Conservation (phyloP, 1,140 invertebrate species). For the Lysiphlebus fabarum region DNA sequence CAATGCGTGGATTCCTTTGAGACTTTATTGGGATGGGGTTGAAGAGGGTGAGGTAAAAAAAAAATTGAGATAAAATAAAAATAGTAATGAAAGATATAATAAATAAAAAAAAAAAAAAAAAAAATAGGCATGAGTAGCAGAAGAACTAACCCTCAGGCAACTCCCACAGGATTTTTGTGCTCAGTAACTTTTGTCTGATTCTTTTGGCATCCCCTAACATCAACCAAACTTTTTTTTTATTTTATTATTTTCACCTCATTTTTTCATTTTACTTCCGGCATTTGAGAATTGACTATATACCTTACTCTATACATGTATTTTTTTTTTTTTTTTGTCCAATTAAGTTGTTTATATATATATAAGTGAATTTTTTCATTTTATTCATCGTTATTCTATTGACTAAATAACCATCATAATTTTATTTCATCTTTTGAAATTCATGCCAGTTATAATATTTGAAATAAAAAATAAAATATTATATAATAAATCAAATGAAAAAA, state of each 20-base stretch:
- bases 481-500: not conserved
- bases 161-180: constrained; percentile 2
- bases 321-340: constrained; percentile 20
- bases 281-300: not conserved
- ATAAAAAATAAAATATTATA: not conserved
- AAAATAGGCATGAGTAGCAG: not conserved
- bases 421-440: not conserved
- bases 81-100: constrained; percentile 2
- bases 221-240: constrained; percentile 16
- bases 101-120: too few relatives aligned
- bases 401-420: constrained; percentile 1
- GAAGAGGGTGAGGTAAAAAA: not conserved
- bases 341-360: constrained; percentile 24
- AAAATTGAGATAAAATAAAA: not conserved
- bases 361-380: not conserved
- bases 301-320: not conserved
- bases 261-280: constrained; percentile 10
- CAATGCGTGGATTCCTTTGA: constrained; percentile 21
- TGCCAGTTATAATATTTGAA: not conserved
- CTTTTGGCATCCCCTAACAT: constrained; percentile 3
- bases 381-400: constrained; percentile 11
- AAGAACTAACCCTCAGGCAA: constrained; percentile 8
- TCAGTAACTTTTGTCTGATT: constrained; percentile 10
- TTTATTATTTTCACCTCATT: constrained; percentile 12
- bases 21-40: not conserved